These are phyloP conservation scores for Tragelaphus strepsiceros DNA, from an alignment of 2,113 vertebrate species.

Conservation along the genomic window DNA sequence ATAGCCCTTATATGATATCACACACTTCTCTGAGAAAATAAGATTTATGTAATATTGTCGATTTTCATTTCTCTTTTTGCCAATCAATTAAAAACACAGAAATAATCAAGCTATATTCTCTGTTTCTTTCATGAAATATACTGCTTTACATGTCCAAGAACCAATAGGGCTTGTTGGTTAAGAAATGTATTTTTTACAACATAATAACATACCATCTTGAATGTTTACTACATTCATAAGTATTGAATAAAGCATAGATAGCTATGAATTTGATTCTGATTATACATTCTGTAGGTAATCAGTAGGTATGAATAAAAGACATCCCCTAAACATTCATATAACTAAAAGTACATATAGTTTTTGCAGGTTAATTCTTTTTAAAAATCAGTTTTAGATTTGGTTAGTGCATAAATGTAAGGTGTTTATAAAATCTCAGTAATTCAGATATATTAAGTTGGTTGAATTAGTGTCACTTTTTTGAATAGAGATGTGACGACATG, in stretches of 20 bases:
- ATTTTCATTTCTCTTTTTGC: background rate
- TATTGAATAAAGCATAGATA: constrained; percentile 3
- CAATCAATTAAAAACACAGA: constrained; percentile 8
- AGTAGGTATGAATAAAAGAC: constrained; percentile 17
- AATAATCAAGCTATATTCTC: background rate
- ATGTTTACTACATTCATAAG: constrained; percentile 17
- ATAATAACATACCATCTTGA: background rate
- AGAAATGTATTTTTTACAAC: constrained; percentile 38
- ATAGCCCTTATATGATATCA: background rate
- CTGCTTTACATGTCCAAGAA: background rate
- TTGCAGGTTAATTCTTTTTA: background rate
- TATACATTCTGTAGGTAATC: background rate
- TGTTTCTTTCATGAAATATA: constrained; percentile 1
- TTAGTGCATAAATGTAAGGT: background rate
- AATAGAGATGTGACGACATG: constrained; percentile 26
- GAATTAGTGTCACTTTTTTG: background rate
- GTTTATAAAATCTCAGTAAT: constrained; percentile 31
- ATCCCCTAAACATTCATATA: background rate
- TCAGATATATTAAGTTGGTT: constrained; percentile 5
- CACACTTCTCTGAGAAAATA: constrained; percentile 9
- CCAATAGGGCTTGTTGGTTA: constrained; percentile 7
- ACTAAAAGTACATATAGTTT: background rate
- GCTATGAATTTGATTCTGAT: constrained; percentile 13
- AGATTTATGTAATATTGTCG: background rate
- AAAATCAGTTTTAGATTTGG: constrained; percentile 23